phyloP scores from a whole-genome alignment of 1,140 invertebrate species.

The Drosophila hydei region DNA sequence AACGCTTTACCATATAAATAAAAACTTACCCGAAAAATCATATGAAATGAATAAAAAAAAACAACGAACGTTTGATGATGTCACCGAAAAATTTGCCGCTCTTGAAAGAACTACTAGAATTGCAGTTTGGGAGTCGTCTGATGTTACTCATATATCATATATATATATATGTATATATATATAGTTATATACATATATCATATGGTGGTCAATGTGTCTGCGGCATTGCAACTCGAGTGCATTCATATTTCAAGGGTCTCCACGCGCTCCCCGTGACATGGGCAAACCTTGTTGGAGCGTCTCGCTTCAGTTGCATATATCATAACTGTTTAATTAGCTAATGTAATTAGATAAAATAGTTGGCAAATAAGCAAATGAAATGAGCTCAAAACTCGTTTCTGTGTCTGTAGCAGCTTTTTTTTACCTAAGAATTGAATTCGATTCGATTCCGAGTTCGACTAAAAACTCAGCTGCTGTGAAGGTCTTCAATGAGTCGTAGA shows the following conservation, averaged over 20 bases:
- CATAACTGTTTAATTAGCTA: conserved; percentile 29
- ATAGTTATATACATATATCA: conserved; percentile 1
- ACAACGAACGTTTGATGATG: conserved; percentile 25
- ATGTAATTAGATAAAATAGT: conserved; percentile 32
- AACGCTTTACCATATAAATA: conserved; percentile 1
- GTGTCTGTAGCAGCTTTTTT: neutral
- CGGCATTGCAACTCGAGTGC: conserved; percentile 62
- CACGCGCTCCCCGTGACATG: neutral
- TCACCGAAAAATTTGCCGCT: conserved; percentile 22
- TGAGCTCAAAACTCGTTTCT: conserved; percentile 4
- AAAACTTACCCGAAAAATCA: neutral
- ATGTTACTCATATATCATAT: conserved; percentile 16
- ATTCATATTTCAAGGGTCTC: conserved; percentile 52
- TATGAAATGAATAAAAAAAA: neutral
- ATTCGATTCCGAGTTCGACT: conserved; percentile 35
- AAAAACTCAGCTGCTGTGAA: conserved; percentile 42
- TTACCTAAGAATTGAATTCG: conserved; percentile 12
- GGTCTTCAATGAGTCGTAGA: conserved; percentile 60
- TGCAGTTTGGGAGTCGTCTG: conserved; percentile 4
- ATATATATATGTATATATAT: neutral
- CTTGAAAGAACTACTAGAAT: conserved; percentile 27
- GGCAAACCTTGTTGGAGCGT: conserved; percentile 6
- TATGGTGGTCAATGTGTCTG: conserved; percentile 16
- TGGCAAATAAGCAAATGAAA: conserved; percentile 16
- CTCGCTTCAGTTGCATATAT: conserved; percentile 36